Base-by-base conservation (phyloP, 2,797 vertebrate genomes). In the Pangasius macronema region DNA sequence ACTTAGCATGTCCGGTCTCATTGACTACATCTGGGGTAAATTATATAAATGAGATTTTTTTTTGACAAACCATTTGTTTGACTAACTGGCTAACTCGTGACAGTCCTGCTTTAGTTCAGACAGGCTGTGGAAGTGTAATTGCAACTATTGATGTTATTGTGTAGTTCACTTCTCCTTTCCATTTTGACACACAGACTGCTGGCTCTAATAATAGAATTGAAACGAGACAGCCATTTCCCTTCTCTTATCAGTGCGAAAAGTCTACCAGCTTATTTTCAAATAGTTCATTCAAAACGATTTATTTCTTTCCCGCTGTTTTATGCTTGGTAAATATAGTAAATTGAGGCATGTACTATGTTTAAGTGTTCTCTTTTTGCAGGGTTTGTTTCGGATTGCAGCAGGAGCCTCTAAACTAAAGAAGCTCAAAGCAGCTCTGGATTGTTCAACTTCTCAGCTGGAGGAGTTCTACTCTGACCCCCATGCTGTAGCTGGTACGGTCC, bases 391-490 rank as follows among this genome's bases (percentile, higher is more conserved):
- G 91, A 99, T 99, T 77, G 98, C 98, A 36, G 97, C 98, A 0
- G 98, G 98, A 90, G 98, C 98, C 67, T 99, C 98, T 55, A 99
- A 99, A 89, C 94, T 99, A 82, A 99, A 99, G 94, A 99, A 99
- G 91, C 95, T 99, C 53, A 99, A 99, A 93, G 98, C 98, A 0
- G 98, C 98, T 0, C 89, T 99, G 92, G 98, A 99, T 94, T 99
- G 98, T 90, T 99, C 98, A 90, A 97, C 97, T 27, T 99, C 98
- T 0, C 98, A 99, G 92, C 94, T 99, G 0, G 97, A 99, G 8
- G 98, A 99, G 88, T 99, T 99, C 91, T 99, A 99, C 92, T 99
- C 97, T 0, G 98, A 99, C 91, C 98, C 98, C n/a, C 98, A 99
- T 0, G 98, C 98, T 0, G 98, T 99, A 1, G 98, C 98, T 91